Evolutionary conservation across 2,113 vertebrate genomes (phyloP), one percentile per base, ranked within the genome.

Genomic region (Orthonyx spaldingii): DNA sequence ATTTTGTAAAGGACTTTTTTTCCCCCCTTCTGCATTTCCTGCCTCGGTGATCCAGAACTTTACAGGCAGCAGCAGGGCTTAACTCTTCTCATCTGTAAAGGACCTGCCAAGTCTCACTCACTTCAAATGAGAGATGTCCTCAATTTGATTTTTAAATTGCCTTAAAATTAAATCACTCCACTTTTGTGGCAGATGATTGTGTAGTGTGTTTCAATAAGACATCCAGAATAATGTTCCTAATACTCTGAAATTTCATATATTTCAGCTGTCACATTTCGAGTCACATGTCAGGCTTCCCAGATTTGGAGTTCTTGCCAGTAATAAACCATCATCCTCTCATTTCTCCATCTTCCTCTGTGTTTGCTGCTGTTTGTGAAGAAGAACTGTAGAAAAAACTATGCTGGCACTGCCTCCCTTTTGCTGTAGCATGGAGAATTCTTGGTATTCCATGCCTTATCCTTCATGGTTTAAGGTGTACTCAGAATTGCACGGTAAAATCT

Each of bases 101-200:
- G 64, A 96, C 49, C 61, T 96, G 89, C 89, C 84, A 95, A 81
- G 57, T 90, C 59, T 93, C 63, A 71, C 89, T 97, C 77, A 81
- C 90, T 97, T 93, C 57, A 65, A 83, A 84, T 69, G 68, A 98
- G 61, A 93, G 84, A 94, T 71, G 61, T 53, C 22, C 61, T 97
- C 85, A 52, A 50, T 92, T 78, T 96, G 91, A 94, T 97, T 91
- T 95, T 87, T 82, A 95, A 84, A 93, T 88, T 94, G 89, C 92
- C 90, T 94, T 78, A 72, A 97, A 97, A 96, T 95, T 96, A 94
- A 97, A 96, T 90, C 83, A 41, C 65, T 93, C 87, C 75, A 57
- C 16, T 94, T 95, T 70, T 82, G 55, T 74, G 55, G 87, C 78
- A 69, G 93, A 93, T 68, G 37, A 91, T 93, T 94, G 68, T 87